Base-by-base conservation (phyloP, 1,140 invertebrate genomes). In the Latrodectus geometricus region DNA sequence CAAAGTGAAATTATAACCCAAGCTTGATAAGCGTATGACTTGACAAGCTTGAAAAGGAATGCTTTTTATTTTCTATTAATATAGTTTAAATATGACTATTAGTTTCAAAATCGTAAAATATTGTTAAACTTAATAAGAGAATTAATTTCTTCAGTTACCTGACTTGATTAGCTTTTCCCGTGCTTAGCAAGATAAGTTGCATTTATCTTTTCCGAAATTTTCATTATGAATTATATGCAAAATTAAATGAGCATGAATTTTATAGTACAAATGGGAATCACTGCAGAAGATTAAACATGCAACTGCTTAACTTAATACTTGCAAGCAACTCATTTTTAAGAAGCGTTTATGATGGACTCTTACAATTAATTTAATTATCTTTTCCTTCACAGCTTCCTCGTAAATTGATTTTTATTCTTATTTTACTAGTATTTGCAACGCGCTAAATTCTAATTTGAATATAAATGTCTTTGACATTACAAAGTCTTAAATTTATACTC, bases 351-450 rank as follows among this genome's bases (percentile, higher is more conserved):
- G 61, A 14, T 15, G 61, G 35, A 35, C 35, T 35, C 35, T 35
- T 35, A 35, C 35, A 35, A 14, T 65, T 65, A 65, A 65, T 65
- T 65, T 65, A 65, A 65, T 65, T n/a, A 65, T 65, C 14, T 65
- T n/a, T 65, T 65, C n/a, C 7, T n/a, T 14, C 61, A 7, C 61
- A 65, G 61, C 61, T n/a, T 5, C 61, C 14, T n/a, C n/a, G 14
- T 65, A 65, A 65, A 65, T 65, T 65, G 61, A 15, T 65, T 35
- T 65, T 65, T 65, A n/a, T n/a, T 65, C n/a, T 65, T n/a, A 65
- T 65, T n/a, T 9, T 65, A 65, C 14, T 15, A 65, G 61, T 65
- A 65, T 65, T 15, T 65, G 61, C 5, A 35, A 5, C 35, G 35
- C 35, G 35, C 35, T 35, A 35, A 35, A 35, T 35, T 35, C 35